phyloP scores from a whole-genome alignment of 2,888 invertebrate species.

The Asteroscopus sphinx region DNA sequence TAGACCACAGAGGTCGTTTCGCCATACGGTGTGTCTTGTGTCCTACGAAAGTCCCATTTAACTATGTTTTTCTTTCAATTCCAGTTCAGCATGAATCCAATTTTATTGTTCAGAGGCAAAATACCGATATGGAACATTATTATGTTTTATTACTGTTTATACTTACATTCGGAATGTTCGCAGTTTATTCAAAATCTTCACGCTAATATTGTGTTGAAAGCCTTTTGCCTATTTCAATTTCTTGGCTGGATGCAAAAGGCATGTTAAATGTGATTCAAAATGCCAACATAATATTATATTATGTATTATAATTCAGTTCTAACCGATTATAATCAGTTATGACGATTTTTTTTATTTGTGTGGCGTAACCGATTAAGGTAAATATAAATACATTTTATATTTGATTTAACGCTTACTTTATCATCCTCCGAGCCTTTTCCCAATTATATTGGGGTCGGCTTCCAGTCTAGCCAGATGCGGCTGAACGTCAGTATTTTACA shows the following conservation, averaged over 20 bases:
- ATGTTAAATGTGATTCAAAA: constrained; percentile 56
- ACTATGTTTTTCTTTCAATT: constrained; percentile 48
- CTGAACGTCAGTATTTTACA: too few species aligned
- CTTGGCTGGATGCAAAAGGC: constrained; percentile 51
- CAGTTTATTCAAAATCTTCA: constrained; percentile 55
- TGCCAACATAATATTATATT: constrained; percentile 45
- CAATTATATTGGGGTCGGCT: too few species aligned
- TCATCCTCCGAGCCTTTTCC: too few species aligned
- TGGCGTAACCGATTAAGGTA: constrained; percentile 45
- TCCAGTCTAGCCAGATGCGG: too few species aligned
- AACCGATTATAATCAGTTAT: constrained; percentile 45
- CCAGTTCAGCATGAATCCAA: constrained; percentile 55
- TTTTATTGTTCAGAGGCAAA: constrained; percentile 56
- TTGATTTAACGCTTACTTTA: constrained; percentile 30
- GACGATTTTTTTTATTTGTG: constrained; percentile 39
- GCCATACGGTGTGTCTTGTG: constrained; percentile 14
- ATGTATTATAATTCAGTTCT: constrained; percentile 43
- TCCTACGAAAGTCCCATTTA: constrained; percentile 29
- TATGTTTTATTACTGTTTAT: constrained; percentile 55
- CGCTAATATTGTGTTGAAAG: constrained; percentile 58
- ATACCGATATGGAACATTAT: constrained; percentile 46
- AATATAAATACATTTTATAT: constrained; percentile 34
- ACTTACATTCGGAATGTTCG: constrained; percentile 46
- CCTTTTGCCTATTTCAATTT: constrained; percentile 61
- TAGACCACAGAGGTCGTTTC: too few species aligned